Conservation (phyloP, 2,888 invertebrate species). For the Drosophila quinaria region DNA sequence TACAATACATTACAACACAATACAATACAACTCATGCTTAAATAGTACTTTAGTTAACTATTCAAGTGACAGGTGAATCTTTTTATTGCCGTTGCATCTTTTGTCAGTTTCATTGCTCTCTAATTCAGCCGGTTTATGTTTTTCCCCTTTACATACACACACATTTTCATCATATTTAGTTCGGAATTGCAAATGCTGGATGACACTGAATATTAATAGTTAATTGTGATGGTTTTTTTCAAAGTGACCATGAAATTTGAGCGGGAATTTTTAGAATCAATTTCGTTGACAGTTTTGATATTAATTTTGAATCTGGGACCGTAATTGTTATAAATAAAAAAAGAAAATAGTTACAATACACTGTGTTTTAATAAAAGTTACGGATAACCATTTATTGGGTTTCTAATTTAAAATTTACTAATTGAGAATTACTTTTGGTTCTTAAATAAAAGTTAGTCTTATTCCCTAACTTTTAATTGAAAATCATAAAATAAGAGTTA, state of each 20-base stretch:
- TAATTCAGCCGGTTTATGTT: not conserved
- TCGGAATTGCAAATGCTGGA: not conserved
- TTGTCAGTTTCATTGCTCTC: constrained; percentile 5
- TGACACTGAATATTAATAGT: not conserved
- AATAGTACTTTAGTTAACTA: constrained; percentile 7
- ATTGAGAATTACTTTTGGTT: too few relatives aligned
- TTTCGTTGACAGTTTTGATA: not conserved
- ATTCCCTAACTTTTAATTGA: too few relatives aligned
- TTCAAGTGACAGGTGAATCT: constrained; percentile 7
- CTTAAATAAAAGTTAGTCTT: too few relatives aligned
- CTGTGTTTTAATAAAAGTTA: too few relatives aligned
- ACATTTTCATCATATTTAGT: not conserved
- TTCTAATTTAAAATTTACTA: too few relatives aligned
- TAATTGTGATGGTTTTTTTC: not conserved
- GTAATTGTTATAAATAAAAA: not conserved
- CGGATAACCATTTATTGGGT: too few relatives aligned
- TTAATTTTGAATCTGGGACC: not conserved
- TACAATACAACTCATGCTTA: constrained; percentile 19
- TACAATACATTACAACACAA: constrained; percentile 15
- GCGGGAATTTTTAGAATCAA: not conserved
- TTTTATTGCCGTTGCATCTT: not conserved
- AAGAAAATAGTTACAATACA: not conserved
- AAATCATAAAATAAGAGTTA: too few relatives aligned
- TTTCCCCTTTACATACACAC: not conserved
- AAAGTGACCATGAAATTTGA: not conserved